Base-by-base conservation (phyloP, 2,888 invertebrate genomes). In the Cryptocephalus moraei region DNA sequence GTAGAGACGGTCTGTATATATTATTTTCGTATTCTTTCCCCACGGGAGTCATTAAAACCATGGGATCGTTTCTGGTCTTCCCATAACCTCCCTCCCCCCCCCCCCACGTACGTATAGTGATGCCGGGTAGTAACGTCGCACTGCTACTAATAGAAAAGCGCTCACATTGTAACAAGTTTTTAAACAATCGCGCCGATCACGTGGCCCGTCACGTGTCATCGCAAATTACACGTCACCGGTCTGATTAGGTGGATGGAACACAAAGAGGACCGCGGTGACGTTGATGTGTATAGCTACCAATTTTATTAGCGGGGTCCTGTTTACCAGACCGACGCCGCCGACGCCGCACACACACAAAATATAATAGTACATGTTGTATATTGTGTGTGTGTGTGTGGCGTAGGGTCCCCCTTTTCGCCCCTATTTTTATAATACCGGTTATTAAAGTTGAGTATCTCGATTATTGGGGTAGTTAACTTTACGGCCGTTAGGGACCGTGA, bases 281-380 rank as follows among this genome's bases (percentile, higher is more conserved):
- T 69, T 69, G 70, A 71, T 68, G 67, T 69, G 69, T 70, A 67
- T 70, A 69, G 67, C 70, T 70, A 64, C 67, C 70, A 70, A 70
- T 70, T 22, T 70, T 70, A 67, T 66, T 67, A 66, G 63, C 58
- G 48, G 56, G 60, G 56, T 57, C 59, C 60, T 60, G 59, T 50
- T 42, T 44, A 45, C 39, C 56, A 59, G 62, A 63, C 62, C 63
- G 60, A 62, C 63, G 59, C 55, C 52, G 36, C 36, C 36, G 36
- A 36, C n/a, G 53, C 55, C 56, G 56, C 59, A 52, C 46, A 48
- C 41, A 43, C 47, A 48, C 48, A 49, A 48, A 49, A 52, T 49
- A 50, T 47, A 48, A 22, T 22, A 22, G 3, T 22, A 22, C 22
- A 6, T 22, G 22, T 22, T 22, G 6, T 22, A 22, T 22, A 22